phyloP scores from a whole-genome alignment of 2,888 invertebrate genomes.

The Ommatoiulus sabulosus region DNA sequence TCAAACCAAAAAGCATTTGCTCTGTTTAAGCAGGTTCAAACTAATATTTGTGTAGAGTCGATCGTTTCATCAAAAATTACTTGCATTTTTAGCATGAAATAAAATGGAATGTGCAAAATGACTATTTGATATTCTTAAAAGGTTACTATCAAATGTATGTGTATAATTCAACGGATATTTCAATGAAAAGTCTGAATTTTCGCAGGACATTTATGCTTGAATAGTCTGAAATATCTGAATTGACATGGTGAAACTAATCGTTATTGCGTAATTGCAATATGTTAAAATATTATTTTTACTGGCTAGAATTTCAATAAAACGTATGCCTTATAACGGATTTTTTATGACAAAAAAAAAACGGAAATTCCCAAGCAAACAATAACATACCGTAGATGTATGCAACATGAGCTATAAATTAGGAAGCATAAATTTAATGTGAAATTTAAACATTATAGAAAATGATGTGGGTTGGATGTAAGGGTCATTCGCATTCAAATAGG shows the following conservation, averaged over 20 bases:
- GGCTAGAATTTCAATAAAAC: neutral
- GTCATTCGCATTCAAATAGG: conserved; percentile 30
- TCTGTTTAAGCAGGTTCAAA: neutral
- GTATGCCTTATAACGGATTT: neutral
- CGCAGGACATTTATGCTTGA: neutral
- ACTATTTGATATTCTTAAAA: no score
- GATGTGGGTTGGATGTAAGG: neutral
- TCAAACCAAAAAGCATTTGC: neutral
- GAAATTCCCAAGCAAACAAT: conserved; percentile 21
- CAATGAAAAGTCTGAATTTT: neutral
- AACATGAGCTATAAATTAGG: neutral
- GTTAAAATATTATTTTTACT: neutral
- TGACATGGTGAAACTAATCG: neutral
- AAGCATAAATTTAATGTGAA: neutral
- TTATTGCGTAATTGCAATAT: neutral
- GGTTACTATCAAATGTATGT: neutral
- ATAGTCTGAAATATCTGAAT: neutral
- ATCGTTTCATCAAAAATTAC: no score
- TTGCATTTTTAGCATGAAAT: no score
- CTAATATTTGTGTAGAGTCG: no score
- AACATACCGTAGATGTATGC: neutral
- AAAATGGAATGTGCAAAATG: no score
- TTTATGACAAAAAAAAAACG: neutral
- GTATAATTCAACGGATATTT: neutral
- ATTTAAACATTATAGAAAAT: neutral